These are phyloP conservation scores for Cataglyphis livida DNA, from an alignment of 2,888 invertebrate genomes.

Conservation along the genomic window DNA sequence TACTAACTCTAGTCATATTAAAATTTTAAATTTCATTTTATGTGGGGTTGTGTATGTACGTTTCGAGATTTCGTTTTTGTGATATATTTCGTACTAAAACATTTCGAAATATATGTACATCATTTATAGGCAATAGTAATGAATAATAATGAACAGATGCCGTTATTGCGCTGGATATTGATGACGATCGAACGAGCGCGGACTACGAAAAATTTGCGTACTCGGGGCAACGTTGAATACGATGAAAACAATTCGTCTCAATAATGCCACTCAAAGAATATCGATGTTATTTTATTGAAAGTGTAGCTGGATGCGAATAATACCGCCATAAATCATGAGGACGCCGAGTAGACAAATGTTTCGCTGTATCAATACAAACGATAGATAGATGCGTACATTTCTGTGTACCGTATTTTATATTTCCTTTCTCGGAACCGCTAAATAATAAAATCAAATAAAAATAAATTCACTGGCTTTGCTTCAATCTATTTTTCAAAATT, in stretches of 20 bases:
- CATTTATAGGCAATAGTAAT: slow-evolving; percentile 6
- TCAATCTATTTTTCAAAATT: neutral
- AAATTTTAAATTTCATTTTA: neutral
- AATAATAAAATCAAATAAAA: slow-evolving; percentile 12
- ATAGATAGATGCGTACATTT: neutral
- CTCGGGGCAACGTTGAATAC: slow-evolving; percentile 30
- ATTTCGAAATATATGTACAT: neutral
- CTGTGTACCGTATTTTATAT: slow-evolving; percentile 40
- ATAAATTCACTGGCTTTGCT: neutral
- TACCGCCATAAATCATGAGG: slow-evolving; percentile 61
- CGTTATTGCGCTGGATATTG: slow-evolving; percentile 27
- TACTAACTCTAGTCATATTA: neutral
- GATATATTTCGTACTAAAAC: neutral
- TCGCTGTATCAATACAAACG: slow-evolving; percentile 25
- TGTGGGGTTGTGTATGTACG: neutral
- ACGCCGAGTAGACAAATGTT: slow-evolving; percentile 48
- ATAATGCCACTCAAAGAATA: slow-evolving; percentile 52
- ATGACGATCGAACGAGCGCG: neutral
- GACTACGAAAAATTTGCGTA: slow-evolving; percentile 43
- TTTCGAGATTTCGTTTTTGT: neutral
- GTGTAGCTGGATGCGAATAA: slow-evolving; percentile 55
- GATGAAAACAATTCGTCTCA: slow-evolving; percentile 64
- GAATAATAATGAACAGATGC: slow-evolving; percentile 32
- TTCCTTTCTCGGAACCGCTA: slow-evolving; percentile 23
- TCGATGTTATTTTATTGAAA: slow-evolving; percentile 64